Base-by-base conservation (phyloP, 2,797 vertebrate species). In the Onychomys torridus region DNA sequence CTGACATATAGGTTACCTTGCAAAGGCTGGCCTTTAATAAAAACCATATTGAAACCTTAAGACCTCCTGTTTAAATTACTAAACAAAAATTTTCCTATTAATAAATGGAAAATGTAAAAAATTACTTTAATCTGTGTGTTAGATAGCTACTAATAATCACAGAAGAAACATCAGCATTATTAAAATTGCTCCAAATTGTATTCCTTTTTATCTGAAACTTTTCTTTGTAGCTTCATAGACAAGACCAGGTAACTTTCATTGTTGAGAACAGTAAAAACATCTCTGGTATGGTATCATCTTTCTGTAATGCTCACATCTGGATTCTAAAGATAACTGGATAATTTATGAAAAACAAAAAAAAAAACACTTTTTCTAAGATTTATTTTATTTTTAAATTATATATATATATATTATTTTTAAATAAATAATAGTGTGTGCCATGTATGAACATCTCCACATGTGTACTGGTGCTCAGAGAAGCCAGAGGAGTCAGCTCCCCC, bases 61-160 rank as follows among this genome's bases (percentile, higher is more conserved):
- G 89, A 85, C 40, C 17, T 93, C 0, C 82, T 61, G 76, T 92
- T 89, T 92, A 95, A 93, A 81, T 92, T 61, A 34, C 27, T 91
- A 88, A 65, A 40, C 91, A 76, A 69, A 95, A 92, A 13, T 32
- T 37, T 61, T 52, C 40, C 11, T 95, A 25, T n/a, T 78, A 84
- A 49, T 73, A 37, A 94, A 90, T 85, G 49, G 89, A 89, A 96
- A 95, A 75, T 90, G 27, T 19, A 69, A 69, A 94, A 40, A 95
- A 77, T 91, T 78, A 6, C 32, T 96, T 34, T 55, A 82, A 81
- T 46, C 3, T 43, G 29, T 29, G 59, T 55, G 55, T 43, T 83
- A 73, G 21, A 37, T 75, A 61, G 29, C 6, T 23, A 78, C 76
- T 76, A 46, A 59, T 77, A 63, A 57, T 76, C 27, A 69, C 57